phyloP scores from a whole-genome alignment of 1,140 invertebrate genomes.

The Platorchestia sp. region DNA sequence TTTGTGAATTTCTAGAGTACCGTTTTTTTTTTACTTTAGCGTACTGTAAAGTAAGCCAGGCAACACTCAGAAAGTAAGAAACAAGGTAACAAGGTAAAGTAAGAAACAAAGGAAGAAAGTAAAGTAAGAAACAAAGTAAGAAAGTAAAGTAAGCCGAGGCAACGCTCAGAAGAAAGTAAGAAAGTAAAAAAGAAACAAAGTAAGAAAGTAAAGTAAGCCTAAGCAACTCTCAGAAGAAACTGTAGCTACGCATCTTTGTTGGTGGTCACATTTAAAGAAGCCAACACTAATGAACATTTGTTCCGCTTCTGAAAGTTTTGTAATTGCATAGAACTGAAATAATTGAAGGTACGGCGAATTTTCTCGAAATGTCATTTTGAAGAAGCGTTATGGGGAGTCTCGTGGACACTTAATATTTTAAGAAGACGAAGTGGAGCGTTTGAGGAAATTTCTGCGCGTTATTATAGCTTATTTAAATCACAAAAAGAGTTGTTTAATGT shows the following conservation, averaged over 20 bases:
- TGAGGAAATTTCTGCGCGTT: background rate
- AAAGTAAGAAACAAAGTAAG: too few relatives aligned
- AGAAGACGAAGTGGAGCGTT: background rate
- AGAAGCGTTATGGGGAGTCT: background rate
- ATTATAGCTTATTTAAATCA: background rate
- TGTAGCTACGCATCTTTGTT: background rate
- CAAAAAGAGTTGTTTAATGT: background rate
- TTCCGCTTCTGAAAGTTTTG: constrained; percentile 12
- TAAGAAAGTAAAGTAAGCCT: background rate
- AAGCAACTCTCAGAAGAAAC: background rate
- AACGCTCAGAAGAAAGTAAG: too few relatives aligned
- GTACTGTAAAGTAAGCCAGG: background rate
- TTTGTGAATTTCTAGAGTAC: background rate
- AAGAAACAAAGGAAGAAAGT: too few relatives aligned
- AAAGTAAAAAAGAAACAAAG: too few relatives aligned
- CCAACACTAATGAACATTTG: background rate
- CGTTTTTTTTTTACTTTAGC: background rate
- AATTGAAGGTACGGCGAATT: background rate
- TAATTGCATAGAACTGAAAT: background rate
- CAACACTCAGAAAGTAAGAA: too few relatives aligned
- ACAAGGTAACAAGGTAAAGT: too few relatives aligned
- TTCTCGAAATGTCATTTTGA: background rate
- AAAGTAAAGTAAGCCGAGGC: too few relatives aligned
- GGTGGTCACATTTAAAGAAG: background rate
- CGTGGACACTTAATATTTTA: background rate